Base-by-base conservation (phyloP, 1,140 invertebrate genomes). In the Pararge aegeria region DNA sequence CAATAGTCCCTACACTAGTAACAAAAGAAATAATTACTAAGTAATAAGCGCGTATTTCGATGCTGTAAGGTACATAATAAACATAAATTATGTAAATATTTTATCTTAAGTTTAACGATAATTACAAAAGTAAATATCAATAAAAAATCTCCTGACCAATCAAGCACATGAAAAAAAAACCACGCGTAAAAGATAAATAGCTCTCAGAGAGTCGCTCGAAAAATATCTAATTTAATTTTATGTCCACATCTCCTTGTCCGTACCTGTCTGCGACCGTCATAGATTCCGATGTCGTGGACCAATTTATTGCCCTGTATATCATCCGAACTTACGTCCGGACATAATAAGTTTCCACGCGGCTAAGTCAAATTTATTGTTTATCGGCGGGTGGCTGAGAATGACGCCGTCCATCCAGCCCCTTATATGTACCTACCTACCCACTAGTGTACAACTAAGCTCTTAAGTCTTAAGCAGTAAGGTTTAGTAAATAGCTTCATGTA, bases 301-400 rank as follows among this genome's bases (percentile, higher is more conserved):
- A 77, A 81, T 79, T 79, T 81, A 81, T 79, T 55, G 65, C 61
- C 66, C 56, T 60, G 66, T 77, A 78, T 79, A 82, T 79, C 75
- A 82, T 78, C 65, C 57, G 57, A 81, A 79, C 70, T 78, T 77
- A 78, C 68, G 78, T 65, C 69, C 68, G 64, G 63, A 73, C 71
- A 73, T 79, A 74, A 81, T 79, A 81, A 81, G 68, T 77, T 82
- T 78, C 70, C 64, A 69, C 62, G 71, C 66, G 51, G 68, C 72
- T 81, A 79, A 82, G 73, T 78, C 70, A 67, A 79, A 82, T 82
- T 81, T 81, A 81, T 81, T 77, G 76, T 73, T 75, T 78, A 69
- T 74, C 73, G 64, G 66, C 66, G 56, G 64, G 61, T 40, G 61
- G 61, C 55, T 51, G 60, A 37, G 49, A 63, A 56, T 55, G 60